Conservation (phyloP, 2,888 invertebrate genomes). For the Hydrotaea cyrtoneurina region DNA sequence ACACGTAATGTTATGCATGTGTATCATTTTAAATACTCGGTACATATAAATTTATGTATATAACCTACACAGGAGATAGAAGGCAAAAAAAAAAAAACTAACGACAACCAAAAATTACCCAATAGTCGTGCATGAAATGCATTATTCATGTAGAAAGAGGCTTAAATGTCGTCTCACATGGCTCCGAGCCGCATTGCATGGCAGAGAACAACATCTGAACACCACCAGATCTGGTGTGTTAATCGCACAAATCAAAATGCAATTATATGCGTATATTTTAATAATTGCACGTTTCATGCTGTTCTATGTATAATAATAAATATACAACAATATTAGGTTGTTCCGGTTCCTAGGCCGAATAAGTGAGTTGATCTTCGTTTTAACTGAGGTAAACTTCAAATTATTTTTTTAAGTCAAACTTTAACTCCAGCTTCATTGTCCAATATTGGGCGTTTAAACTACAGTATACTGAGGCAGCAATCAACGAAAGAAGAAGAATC, state of each 20-base stretch:
- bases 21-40: neutral
- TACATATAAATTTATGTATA: neutral
- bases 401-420: too few relatives aligned
- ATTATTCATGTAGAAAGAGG: slow-evolving; percentile 18
- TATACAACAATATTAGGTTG: neutral
- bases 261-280: slow-evolving; percentile 48
- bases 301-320: slow-evolving; percentile 31
- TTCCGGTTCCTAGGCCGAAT: too few relatives aligned
- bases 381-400: too few relatives aligned
- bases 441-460: too few relatives aligned
- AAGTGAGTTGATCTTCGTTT: too few relatives aligned
- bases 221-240: slow-evolving; percentile 3
- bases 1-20: neutral
- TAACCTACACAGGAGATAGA: slow-evolving; percentile 24
- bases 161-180: neutral
- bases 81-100: neutral
- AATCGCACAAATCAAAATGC: slow-evolving; percentile 48
- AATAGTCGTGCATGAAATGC: slow-evolving; percentile 36
- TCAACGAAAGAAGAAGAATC: too few relatives aligned
- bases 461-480: too few relatives aligned
- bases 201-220: neutral
- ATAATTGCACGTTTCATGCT: slow-evolving; percentile 50
- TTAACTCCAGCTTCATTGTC: too few relatives aligned
- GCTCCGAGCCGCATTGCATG: too few relatives aligned
- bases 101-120: slow-evolving; percentile 19